Conservation (phyloP, 2,888 invertebrate genomes). For the Drosophila pseudotalamancana region DNA sequence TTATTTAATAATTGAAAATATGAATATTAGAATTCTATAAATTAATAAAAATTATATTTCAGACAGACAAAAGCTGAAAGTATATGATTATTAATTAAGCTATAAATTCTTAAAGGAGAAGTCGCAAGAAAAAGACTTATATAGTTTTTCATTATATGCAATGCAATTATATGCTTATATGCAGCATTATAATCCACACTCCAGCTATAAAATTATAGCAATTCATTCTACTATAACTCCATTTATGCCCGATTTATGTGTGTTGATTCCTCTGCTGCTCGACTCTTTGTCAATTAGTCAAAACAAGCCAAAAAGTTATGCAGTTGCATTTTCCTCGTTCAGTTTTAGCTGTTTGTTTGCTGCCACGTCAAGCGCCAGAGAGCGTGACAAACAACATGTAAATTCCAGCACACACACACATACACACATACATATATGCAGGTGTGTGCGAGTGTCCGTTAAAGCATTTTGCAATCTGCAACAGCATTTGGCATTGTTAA, state of each 20-base stretch:
- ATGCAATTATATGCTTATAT: too few relatives aligned
- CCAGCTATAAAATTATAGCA: neutral
- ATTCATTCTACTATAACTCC: constrained; percentile 6
- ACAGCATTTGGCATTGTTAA: constrained; percentile 63
- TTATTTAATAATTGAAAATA: too few relatives aligned
- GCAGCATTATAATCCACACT: neutral
- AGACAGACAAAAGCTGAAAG: too few relatives aligned
- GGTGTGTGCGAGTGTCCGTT: constrained; percentile 44
- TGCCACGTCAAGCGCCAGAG: constrained; percentile 43
- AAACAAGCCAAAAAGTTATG: constrained; percentile 66
- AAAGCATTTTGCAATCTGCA: constrained; percentile 43
- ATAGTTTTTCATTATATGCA: too few relatives aligned
- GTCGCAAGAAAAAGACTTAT: too few relatives aligned
- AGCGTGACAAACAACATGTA: constrained; percentile 65
- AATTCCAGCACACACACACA: constrained; percentile 40
- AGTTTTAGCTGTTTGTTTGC: constrained; percentile 28
- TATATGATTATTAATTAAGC: too few relatives aligned
- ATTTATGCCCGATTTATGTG: constrained; percentile 18
- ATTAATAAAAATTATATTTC: too few relatives aligned
- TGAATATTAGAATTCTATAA: too few relatives aligned
- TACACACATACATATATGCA: neutral
- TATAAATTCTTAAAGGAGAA: too few relatives aligned
- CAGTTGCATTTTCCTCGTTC: constrained; percentile 26
- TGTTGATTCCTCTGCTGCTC: constrained; percentile 14
- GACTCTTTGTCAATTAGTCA: constrained; percentile 69